Percentiles rank a stretch among this genome's conserved stretches.
Evolutionary conservation across 2,113 vertebrate species (phyloP).

Genomic region (Callaeas wilsoni): DNA sequence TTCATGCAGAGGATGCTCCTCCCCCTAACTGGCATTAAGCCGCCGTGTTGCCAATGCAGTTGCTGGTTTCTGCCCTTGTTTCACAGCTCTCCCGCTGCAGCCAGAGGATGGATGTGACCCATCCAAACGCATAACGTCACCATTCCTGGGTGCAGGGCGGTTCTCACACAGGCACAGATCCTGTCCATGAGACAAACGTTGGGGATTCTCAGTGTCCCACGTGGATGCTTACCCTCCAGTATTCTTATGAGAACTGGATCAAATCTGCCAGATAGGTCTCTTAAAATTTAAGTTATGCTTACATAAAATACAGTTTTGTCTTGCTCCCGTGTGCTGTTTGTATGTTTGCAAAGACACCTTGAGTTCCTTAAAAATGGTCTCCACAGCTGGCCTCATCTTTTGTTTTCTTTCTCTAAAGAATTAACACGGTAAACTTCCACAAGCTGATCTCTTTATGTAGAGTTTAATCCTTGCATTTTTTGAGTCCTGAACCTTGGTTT

Average conservation of each 20-base stretch:
- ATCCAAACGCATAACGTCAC: background rate
- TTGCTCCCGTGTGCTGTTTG: slow-evolving; percentile 16
- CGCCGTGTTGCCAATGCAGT: background rate
- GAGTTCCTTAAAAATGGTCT: slow-evolving; percentile 32
- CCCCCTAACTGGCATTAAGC: background rate
- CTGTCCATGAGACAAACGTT: background rate
- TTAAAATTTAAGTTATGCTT: background rate
- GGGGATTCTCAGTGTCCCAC: background rate
- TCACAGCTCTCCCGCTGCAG: background rate
- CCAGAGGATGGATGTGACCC: background rate
- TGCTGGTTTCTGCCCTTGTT: background rate
- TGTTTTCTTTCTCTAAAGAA: background rate
- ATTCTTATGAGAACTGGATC: background rate
- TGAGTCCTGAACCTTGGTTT: background rate
- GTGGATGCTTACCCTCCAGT: background rate
- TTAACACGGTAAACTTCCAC: background rate
- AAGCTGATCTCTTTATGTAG: background rate
- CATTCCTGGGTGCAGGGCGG: background rate
- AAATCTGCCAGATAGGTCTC: background rate
- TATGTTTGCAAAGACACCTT: background rate
- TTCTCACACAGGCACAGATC: background rate
- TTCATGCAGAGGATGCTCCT: background rate
- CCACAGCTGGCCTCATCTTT: background rate
- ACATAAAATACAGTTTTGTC: slow-evolving; percentile 26
- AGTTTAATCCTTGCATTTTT: background rate